A percentile compares a stretch with the other conserved stretches of the same genome.
Evolutionary conservation across 2,888 invertebrate genomes (phyloP).

Genomic region (Beris morrisii): DNA sequence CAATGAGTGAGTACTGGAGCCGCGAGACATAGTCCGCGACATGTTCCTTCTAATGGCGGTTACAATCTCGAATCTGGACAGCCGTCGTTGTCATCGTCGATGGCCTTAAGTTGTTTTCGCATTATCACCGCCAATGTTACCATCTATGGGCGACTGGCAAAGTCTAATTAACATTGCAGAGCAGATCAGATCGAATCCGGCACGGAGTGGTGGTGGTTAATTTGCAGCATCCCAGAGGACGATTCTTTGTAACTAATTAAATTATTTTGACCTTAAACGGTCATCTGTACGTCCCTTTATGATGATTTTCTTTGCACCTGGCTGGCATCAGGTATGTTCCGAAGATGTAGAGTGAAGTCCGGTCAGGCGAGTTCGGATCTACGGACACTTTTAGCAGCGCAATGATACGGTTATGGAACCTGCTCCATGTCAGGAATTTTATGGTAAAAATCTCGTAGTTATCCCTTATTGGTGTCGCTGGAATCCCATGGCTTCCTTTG

Average conservation of each 20-base stretch:
- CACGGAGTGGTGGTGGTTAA: slow-evolving; percentile 21
- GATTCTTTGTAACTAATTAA: slow-evolving; percentile 31
- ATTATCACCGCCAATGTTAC: slow-evolving; percentile 18
- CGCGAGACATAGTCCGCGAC: too few species aligned
- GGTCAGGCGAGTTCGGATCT: slow-evolving; percentile 20
- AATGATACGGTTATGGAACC: slow-evolving; percentile 2
- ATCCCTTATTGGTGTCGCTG: slow-evolving; percentile 27
- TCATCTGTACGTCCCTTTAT: background rate
- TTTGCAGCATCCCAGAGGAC: slow-evolving; percentile 28
- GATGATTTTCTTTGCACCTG: slow-evolving; percentile 26
- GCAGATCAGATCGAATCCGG: slow-evolving; percentile 6
- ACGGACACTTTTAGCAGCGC: background rate
- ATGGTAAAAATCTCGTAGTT: slow-evolving; percentile 23
- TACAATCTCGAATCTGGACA: too few species aligned
- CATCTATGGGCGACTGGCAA: slow-evolving; percentile 13
- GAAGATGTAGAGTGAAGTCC: background rate
- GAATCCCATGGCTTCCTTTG: slow-evolving; percentile 19
- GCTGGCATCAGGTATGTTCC: slow-evolving; percentile 5
- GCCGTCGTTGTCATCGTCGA: too few species aligned
- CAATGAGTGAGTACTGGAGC: background rate
- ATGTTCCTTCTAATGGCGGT: too few species aligned
- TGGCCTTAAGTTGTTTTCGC: too few species aligned
- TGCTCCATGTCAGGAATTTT: slow-evolving; percentile 24
- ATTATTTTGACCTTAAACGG: slow-evolving; percentile 28
- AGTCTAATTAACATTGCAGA: slow-evolving; percentile 31